Conservation (phyloP, 2,113 vertebrate species). For the Sclerurus mexicanus region DNA sequence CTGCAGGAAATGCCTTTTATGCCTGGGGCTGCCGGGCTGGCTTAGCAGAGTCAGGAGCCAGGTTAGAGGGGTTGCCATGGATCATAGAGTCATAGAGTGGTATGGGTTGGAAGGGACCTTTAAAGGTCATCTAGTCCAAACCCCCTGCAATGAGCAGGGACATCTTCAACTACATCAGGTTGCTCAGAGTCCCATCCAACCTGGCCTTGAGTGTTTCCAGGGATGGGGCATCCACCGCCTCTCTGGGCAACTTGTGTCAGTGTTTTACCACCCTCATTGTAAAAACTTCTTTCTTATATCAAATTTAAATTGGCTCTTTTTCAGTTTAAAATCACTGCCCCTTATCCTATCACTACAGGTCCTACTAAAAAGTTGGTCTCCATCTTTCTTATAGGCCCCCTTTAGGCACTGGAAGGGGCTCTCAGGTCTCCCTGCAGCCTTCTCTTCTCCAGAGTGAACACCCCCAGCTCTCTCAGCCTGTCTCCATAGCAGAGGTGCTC, state of each 20-base stretch:
- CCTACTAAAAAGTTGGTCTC: not conserved
- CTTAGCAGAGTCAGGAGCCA: not conserved
- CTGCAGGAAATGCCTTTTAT: not conserved
- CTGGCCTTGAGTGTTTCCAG: not conserved
- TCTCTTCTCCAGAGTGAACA: not conserved
- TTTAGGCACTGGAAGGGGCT: not conserved
- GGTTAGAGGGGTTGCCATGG: rapidly evolving
- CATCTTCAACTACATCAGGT: not conserved
- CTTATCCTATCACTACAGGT: not conserved
- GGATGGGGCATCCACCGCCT: not conserved
- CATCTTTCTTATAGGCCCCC: not conserved
- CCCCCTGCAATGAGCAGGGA: not conserved
- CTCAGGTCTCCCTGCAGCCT: not conserved
- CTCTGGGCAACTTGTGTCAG: not conserved
- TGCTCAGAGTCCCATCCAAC: not conserved
- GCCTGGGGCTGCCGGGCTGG: not conserved
- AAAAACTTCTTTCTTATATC: not conserved
- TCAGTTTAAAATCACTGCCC: not conserved
- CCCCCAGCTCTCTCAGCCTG: not conserved
- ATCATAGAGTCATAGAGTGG: not conserved
- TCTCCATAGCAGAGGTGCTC: not conserved
- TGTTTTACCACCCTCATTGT: not conserved
- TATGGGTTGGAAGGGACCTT: not conserved
- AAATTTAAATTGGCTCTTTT: not conserved
- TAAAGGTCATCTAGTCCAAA: not conserved